Evolutionary conservation across 2,888 invertebrate genomes (phyloP), one percentile per base, ranked within the genome.

Genomic region (Cheilosia scutellata): DNA sequence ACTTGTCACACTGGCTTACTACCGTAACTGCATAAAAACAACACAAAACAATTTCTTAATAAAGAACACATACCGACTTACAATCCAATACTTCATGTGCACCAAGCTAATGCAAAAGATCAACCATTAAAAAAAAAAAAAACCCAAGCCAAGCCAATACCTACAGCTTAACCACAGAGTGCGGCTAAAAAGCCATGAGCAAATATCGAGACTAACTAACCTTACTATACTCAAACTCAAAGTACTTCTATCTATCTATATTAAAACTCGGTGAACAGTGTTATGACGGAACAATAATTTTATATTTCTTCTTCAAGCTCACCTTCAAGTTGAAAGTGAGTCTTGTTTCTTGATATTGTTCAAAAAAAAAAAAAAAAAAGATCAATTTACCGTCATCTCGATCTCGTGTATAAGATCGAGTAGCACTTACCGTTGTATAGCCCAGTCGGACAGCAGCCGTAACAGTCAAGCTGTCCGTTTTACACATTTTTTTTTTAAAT

Each of bases 241-340:
- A 51, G 51, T 51, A 27, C 11, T 51, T 40, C 4, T 40, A 62
- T 20, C 47, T 42, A 13, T n/a, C 13, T 47, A 6, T 47, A 7
- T 47, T 20, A 20, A 47, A 40, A 53, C 37, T 72, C 51, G 51
- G 60, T 72, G 40, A 62, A 72, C 62, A 72, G 51, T 51, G 29
- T 49, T 33, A 40, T 71, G 60, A 60, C 72, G 60, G 51, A 60
- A 20, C 40, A 72, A 40, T 40, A n/a, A n/a, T 51, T 40, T n/a
- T 27, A 25, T 51, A 4, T 51, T 58, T 79, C 25, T 44, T 40
- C 51, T 65, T 37, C 37, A 60, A 42, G 58, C 74, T 74, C 66
- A 74, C 72, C 72, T 79, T 79, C 72, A 60, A 74, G 27, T 74
- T 66, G 65, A 66, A 72, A 74, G 58, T 66, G 58, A 66, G 51